A percentile compares a stretch with the other conserved stretches of the same genome.
phyloP scores from a whole-genome alignment of 1,140 invertebrate species.

The Drosophila oshimai region DNA sequence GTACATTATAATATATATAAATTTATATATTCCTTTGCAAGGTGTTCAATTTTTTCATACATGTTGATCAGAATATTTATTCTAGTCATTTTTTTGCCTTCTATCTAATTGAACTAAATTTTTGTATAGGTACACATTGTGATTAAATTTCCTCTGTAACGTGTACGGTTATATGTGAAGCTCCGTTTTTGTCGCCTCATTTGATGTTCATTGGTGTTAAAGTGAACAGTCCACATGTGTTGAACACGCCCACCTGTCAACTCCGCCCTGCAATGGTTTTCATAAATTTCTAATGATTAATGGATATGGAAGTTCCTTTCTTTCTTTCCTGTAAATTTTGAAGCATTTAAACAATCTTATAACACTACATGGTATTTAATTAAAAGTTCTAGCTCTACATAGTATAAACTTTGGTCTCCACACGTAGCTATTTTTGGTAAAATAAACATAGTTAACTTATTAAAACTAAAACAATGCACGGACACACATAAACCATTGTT shows the following conservation, averaged over 20 bases:
- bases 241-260: conserved; percentile 1
- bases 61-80: no score
- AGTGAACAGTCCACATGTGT: not conserved
- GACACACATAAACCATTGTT: not conserved
- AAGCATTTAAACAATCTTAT: not conserved
- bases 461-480: not conserved
- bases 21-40: no score
- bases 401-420: no score
- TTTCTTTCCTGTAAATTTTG: not conserved
- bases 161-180: not conserved
- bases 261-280: conserved; percentile 5
- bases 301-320: not conserved
- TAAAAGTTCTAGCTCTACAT: no score
- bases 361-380: no score
- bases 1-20: no score
- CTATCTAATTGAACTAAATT: no score
- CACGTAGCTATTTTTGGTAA: not conserved
- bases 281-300: conserved; percentile 54
- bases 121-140: no score
- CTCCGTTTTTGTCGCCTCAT: not conserved
- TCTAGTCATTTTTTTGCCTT: no score
- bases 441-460: not conserved
- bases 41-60: no score
- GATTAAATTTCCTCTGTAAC: not conserved
- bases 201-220: not conserved